These are phyloP conservation scores for Aphelenchoides besseyi DNA, from an alignment of 1,140 invertebrate genomes.

Conservation along the genomic window DNA sequence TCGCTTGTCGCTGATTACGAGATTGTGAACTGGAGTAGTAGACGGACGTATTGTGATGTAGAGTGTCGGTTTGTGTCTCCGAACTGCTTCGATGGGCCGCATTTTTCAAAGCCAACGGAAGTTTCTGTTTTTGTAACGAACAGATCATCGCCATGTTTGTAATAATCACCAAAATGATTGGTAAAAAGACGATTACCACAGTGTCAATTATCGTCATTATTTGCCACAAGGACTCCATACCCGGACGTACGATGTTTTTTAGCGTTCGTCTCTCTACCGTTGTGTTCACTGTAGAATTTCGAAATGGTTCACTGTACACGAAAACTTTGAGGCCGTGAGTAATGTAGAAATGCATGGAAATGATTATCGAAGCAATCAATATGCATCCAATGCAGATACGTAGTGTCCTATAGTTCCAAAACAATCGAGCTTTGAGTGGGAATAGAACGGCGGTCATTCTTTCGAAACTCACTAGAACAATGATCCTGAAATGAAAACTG, in stretches of 20 bases:
- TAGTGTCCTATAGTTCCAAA: constrained; percentile 46
- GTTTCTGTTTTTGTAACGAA: neutral
- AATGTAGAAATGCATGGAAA: constrained; percentile 47
- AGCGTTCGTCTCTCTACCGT: constrained; percentile 10
- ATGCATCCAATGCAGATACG: constrained; percentile 32
- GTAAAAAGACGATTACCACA: constrained; percentile 42
- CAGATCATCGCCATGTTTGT: constrained; percentile 34
- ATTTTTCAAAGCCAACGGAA: neutral
- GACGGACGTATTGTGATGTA: too few species aligned
- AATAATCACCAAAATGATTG: constrained; percentile 41
- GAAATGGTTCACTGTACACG: constrained; percentile 36
- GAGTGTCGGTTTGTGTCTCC: neutral
- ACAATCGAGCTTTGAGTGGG: constrained; percentile 35
- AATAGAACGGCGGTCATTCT: constrained; percentile 43
- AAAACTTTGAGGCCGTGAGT: constrained; percentile 35
- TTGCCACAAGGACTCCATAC: constrained; percentile 39
- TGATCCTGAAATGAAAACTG: constrained; percentile 40
- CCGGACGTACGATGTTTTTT: constrained; percentile 16
- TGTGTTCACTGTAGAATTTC: constrained; percentile 24
- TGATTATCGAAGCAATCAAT: constrained; percentile 26
- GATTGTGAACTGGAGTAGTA: neutral
- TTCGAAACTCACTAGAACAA: constrained; percentile 50
- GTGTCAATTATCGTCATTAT: constrained; percentile 36
- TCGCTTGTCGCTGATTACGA: constrained; percentile 40
- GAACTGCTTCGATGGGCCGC: constrained; percentile 10